These are phyloP conservation scores for Eretmochelys imbricata DNA, from an alignment of 2,113 vertebrate genomes.

Conservation along the genomic window DNA sequence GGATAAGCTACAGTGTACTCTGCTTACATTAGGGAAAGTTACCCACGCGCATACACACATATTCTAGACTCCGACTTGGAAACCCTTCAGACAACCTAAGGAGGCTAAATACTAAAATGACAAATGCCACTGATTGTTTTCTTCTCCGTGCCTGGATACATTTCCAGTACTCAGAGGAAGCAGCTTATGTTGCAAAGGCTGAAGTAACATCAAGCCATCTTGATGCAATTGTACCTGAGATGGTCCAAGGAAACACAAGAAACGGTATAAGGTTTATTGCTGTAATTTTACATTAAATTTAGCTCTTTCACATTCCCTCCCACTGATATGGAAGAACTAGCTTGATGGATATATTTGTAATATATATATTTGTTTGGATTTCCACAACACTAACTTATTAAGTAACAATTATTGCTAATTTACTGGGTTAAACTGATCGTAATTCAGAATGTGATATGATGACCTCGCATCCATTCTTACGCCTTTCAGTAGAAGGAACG, in stretches of 20 bases:
- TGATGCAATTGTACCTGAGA: slow-evolving; percentile 47
- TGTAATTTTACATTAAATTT: slow-evolving; percentile 31
- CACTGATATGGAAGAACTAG: neutral
- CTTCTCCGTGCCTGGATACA: slow-evolving; percentile 14
- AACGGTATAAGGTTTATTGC: slow-evolving; percentile 14
- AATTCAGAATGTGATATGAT: neutral
- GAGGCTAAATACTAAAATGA: slow-evolving; percentile 63
- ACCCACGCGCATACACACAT: neutral
- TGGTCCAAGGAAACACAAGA: slow-evolving; percentile 35
- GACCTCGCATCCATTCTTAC: neutral
- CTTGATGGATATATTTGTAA: neutral
- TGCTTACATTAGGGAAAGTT: neutral
- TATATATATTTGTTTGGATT: neutral
- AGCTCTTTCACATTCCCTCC: neutral
- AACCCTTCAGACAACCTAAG: slow-evolving; percentile 40
- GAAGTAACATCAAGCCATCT: slow-evolving; percentile 48
- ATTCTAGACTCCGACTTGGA: neutral
- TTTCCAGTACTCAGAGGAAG: slow-evolving; percentile 48
- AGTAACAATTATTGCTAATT: neutral
- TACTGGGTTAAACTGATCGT: neutral
- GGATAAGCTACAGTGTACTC: neutral
- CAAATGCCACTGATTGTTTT: slow-evolving; percentile 60
- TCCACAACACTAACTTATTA: neutral
- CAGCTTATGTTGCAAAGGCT: slow-evolving; percentile 2
- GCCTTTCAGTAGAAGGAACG: neutral